phyloP scores from a whole-genome alignment of 2,113 vertebrate species.

The Phaethon lepturus region DNA sequence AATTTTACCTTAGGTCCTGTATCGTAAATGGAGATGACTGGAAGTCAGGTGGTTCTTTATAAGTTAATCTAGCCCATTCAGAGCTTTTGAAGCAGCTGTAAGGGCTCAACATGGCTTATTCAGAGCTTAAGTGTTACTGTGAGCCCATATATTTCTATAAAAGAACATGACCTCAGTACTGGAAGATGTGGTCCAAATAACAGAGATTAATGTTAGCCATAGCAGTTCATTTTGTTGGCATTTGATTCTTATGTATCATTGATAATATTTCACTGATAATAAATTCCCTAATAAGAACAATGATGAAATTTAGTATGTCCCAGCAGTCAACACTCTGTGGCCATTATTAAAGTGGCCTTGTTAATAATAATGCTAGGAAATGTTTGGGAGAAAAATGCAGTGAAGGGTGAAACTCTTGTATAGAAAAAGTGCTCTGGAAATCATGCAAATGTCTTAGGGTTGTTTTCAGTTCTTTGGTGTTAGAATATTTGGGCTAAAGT shows the following conservation, averaged over 20 bases:
- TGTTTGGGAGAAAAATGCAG: background rate
- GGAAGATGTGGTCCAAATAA: background rate
- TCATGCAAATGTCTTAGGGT: background rate
- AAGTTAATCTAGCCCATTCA: background rate
- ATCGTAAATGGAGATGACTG: background rate
- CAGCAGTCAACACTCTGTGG: background rate
- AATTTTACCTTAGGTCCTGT: background rate
- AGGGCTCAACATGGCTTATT: background rate
- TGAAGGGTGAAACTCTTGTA: background rate
- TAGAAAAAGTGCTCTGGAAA: background rate
- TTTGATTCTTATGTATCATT: background rate
- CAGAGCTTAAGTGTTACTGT: background rate
- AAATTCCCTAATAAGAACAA: background rate
- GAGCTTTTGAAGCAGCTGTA: background rate
- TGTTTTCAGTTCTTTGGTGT: background rate
- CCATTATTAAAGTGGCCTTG: background rate
- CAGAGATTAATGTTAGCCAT: background rate
- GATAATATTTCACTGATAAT: background rate
- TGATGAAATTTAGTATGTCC: background rate
- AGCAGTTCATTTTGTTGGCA: background rate
- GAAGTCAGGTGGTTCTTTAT: background rate
- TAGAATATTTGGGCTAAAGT: background rate
- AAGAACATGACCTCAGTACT: background rate
- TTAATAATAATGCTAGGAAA: background rate
- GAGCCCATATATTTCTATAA: background rate